phyloP scores from a whole-genome alignment of 1,140 invertebrate genomes.

The Contarinia nasturtii region DNA sequence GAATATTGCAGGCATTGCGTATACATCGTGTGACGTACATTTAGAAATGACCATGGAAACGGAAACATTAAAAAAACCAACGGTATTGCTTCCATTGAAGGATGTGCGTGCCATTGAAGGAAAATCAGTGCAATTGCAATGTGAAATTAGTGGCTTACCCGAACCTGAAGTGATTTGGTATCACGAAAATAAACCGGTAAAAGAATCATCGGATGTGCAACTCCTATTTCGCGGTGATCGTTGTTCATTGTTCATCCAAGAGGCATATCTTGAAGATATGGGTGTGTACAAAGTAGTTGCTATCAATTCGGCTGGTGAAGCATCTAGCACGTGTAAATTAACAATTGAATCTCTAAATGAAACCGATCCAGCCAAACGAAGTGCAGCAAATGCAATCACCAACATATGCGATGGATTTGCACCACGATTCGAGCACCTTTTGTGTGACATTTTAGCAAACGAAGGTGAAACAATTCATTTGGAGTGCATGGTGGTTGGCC shows the following conservation, averaged over 20 bases:
- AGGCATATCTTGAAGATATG: slow-evolving; percentile 52
- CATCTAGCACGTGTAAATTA: slow-evolving; percentile 49
- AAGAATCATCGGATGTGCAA: slow-evolving; percentile 62
- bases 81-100: slow-evolving; percentile 48
- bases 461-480: slow-evolving; percentile 51
- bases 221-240: slow-evolving; percentile 62
- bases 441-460: slow-evolving; percentile 42
- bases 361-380: slow-evolving; percentile 14
- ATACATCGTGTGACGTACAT: slow-evolving; percentile 43
- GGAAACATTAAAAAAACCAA: slow-evolving; percentile 26
- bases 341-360: slow-evolving; percentile 25
- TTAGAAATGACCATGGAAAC: slow-evolving; percentile 40
- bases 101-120: slow-evolving; percentile 52
- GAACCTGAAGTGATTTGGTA: slow-evolving; percentile 81
- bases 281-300: slow-evolving; percentile 66
- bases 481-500: slow-evolving; percentile 48
- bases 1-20: slow-evolving; percentile 42
- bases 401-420: slow-evolving; percentile 24
- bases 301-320: slow-evolving; percentile 59
- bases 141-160: slow-evolving; percentile 65
- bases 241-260: slow-evolving; percentile 57
- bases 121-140: slow-evolving; percentile 48
- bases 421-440: slow-evolving; percentile 49
- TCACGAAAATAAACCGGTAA: slow-evolving; percentile 63
- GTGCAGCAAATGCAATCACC: slow-evolving; percentile 8